Base-by-base conservation (phyloP, 2,113 vertebrate genomes). In the Lutjanus erythropterus region DNA sequence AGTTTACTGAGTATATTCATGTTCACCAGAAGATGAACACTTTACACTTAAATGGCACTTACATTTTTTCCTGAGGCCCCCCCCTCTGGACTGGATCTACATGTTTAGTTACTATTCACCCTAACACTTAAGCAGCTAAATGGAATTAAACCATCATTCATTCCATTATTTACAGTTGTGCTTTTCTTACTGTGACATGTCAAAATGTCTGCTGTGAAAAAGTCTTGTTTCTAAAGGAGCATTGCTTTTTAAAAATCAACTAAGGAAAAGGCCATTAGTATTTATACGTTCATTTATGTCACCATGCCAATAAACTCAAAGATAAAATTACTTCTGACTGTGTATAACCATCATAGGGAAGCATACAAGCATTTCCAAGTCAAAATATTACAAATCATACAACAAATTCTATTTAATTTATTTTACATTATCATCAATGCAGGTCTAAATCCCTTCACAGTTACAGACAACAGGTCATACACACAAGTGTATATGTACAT, bases 381-480 rank as follows among this genome's bases (percentile, higher is more conserved):
- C 21, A 49, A 11, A 39, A 39, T 1, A 39, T 39, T 39, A 39
- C 37, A 9, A 39, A 39, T 39, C 37, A 39, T 11, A 39, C 11
- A 8, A 2, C 37, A 8, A 27, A 27, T 6, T 29, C 0, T 18
- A 18, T 29, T 29, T 8, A 4, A 56, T 31, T 56, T 31, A 56
- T 23, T 46, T 59, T 14, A 42, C 29, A 72, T 59, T 18, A 72
- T 47, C 55, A 60, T 42, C 70, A 49, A 9, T 75, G 11, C 33
- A 64, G 14, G 9, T 35, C 18, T 35, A 21, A 58, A 56, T 16
- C 25, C 14, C 15, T 52, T 53, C 52, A 53, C 23, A 46, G 25
- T 21, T 31, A 42, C 14, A 29, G 11, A 23, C 23, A 14, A 33
- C 6, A 21, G 5, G 31, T 33, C 21, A 58, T 21, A 58, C 5